Evolutionary conservation across 2,797 vertebrate genomes (phyloP).

Genomic region (Sebastes minor): DNA sequence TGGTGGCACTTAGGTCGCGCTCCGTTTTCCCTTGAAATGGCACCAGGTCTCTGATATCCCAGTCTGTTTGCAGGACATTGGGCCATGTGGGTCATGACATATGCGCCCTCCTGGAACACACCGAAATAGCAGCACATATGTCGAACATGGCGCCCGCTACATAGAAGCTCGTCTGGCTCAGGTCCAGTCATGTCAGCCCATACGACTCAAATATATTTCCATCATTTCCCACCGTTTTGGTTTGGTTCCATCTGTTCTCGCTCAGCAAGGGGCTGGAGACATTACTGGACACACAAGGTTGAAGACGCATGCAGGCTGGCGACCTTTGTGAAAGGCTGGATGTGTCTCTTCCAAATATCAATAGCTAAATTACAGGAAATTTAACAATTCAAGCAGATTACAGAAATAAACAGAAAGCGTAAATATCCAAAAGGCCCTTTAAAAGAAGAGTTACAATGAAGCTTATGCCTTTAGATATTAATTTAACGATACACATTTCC

Average conservation of each 20-base stretch:
- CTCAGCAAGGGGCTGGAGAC: slow-evolving; percentile 47
- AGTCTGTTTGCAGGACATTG: slow-evolving; percentile 35
- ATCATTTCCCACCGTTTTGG: slow-evolving; percentile 59
- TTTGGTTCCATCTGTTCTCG: slow-evolving; percentile 72
- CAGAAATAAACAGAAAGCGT: slow-evolving; percentile 3
- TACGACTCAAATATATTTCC: slow-evolving; percentile 58
- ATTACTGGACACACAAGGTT: slow-evolving; percentile 52
- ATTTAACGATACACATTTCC: slow-evolving; percentile 45
- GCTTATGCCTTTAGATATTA: slow-evolving; percentile 33
- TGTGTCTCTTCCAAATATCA: slow-evolving; percentile 22
- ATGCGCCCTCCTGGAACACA: slow-evolving; percentile 43
- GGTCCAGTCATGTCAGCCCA: slow-evolving; percentile 44
- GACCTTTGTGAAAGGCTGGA: slow-evolving; percentile 33
- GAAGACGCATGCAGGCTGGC: slow-evolving; percentile 14
- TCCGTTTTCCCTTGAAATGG: slow-evolving; percentile 14
- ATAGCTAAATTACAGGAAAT: slow-evolving; percentile 9
- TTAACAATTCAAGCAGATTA: slow-evolving; percentile 10
- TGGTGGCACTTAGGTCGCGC: background rate
- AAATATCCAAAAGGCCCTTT: slow-evolving; percentile 18
- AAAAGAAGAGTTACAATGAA: slow-evolving; percentile 23
- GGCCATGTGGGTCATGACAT: slow-evolving; percentile 59
- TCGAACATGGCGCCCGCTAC: slow-evolving; percentile 37
- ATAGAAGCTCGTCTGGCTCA: slow-evolving; percentile 46
- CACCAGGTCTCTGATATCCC: slow-evolving; percentile 28
- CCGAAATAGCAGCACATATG: slow-evolving; percentile 75